Evolutionary conservation across 1,140 invertebrate species (phyloP), one percentile per base, ranked within the genome.

Genomic region (Trichoplusia ni): DNA sequence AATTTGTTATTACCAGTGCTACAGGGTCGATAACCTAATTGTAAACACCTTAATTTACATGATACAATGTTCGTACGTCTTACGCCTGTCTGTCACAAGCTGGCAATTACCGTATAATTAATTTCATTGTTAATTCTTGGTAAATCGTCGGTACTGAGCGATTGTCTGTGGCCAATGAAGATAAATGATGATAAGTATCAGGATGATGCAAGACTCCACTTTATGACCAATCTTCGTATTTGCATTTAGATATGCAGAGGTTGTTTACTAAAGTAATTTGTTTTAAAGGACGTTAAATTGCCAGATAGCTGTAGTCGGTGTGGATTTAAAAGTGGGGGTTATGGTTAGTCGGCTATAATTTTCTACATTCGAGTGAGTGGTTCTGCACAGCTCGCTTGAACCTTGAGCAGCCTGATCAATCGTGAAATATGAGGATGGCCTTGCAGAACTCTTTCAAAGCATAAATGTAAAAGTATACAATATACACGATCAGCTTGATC

Each of bases 121-220:
- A 33, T 51, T 51, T 29, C 11, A 1, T 35, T 11, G 29, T 35
- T 19, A 33, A 33, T 51, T 51, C 47, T n/a, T 18, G 35, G 47
- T 33, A 51, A 51, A 51, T 35, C n/a, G 18, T 51, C 47, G 29
- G 27, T 51, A 21, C 27, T 33, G 9, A 51, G 47, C 16, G 14
- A 35, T 51, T 51, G 47, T 51, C 29, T 16, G 47, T 51, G 14
- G 2, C 5, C 19, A 54, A 54, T 54, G 51, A 27, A 54, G 51
- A 54, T 54, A 38, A 38, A 54, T 33, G 27, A 33, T 8, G 29
- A 8, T 31, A 33, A 7, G 29, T 21, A 19, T 51, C 47, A 51
- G 21, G 46, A 16, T 40, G 51, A 54, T 54, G 51, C 51, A 54
- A 54, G n/a, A 40, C 19, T 25, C 33, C n/a, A n/a, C n/a, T n/a